Base-by-base conservation (phyloP, 2,797 vertebrate species). In the Acestrorhynchus altus region DNA sequence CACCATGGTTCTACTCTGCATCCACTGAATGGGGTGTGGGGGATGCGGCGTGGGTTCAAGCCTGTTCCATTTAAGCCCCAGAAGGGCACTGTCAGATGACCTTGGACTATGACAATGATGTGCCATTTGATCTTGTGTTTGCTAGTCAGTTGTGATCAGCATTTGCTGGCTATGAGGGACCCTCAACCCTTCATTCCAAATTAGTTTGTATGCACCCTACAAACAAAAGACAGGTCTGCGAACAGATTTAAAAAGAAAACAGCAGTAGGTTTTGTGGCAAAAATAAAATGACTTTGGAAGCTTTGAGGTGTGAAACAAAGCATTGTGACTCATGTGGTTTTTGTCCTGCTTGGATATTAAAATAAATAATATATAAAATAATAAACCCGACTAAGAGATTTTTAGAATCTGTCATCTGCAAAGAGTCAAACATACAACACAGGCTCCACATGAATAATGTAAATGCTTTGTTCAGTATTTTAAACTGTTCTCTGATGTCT, bases 1-100 rank as follows among this genome's bases (percentile, higher is more conserved):
- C 60, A 31, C 13, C 47, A 22, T 26, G 80, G 35, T 67, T 70
- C 54, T 56, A 52, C 74, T 75, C 57, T 28, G 31, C 18, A 75
- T 64, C 7, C 6, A 4, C 44, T 76, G 68, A 77, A 60, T n/a
- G 20, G 67, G 59, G 28, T 16, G 26, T 18, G 13, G 28, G 8
- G 57, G 57, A 4, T 61, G 7, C 35, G 39, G 28, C 9, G 18
- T 78, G 65, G 12, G 44, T 24, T 54, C 44, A 60, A n/a, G 31
- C 28, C 31, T 61, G 44, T 40, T 63, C 60, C 18, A 68, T 68
- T 31, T n/a, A 51, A 51, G 16, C 65, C 51, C 46, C 28, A 68
- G 15, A 35, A 51, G 65, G 44, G 46, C 46, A 51, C 39, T 67
- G 65, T n/a, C 65, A 67, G 44, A 16, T 68, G 65, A 68, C 46